Base-by-base conservation (phyloP, 1,140 invertebrate species). In the Zaprionus ghesquierei region DNA sequence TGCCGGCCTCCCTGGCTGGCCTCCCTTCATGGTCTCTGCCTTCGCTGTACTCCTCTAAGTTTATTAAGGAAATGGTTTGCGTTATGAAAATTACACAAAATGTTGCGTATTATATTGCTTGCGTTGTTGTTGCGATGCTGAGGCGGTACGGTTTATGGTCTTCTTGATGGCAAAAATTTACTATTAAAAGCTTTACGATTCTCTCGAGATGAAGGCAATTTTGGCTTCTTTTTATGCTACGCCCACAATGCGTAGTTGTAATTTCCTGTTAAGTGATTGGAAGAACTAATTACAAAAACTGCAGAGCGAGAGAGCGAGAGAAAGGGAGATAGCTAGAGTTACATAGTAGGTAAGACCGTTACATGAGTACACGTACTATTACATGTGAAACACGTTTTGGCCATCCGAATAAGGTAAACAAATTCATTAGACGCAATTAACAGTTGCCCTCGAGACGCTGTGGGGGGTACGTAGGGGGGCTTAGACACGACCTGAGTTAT, bases 1-100 rank as follows among this genome's bases (percentile, higher is more conserved):
- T 56, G 5, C 49, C 31, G 2, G 49, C 27, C 41, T n/a, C 59
- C 51, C 46, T 56, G 59, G 8, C 50, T 18, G 29, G 38, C 25
- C 49, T 33, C 44, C 27, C 54, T 54, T 50, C n/a, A n/a, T n/a
- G n/a, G n/a, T 53, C 35, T 33, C 9, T 65, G 5, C 20, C 18
- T 38, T 0, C 25, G 41, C 35, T 65, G 20, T 35, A 22, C 20
- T 29, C 44, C 56, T 46, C 41, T 59, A 58, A 62, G 55, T 77
- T 60, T 74, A 79, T 82, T 77, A 87, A 87, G 82, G 84, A 87
- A 87, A 80, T 87, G 84, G 69, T 87, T 81, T 68, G 82, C 79
- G 71, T 69, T 81, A 75, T 65, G 81, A 79, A 72, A 87, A 78
- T 78, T 81, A 81, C 78, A 79, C 70, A 66, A 85, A 87, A 87